Percentiles rank a stretch among this genome's conserved stretches.
These are phyloP conservation scores for Branchellion lobata DNA, from an alignment of 2,888 invertebrate genomes.

Conservation along the genomic window DNA sequence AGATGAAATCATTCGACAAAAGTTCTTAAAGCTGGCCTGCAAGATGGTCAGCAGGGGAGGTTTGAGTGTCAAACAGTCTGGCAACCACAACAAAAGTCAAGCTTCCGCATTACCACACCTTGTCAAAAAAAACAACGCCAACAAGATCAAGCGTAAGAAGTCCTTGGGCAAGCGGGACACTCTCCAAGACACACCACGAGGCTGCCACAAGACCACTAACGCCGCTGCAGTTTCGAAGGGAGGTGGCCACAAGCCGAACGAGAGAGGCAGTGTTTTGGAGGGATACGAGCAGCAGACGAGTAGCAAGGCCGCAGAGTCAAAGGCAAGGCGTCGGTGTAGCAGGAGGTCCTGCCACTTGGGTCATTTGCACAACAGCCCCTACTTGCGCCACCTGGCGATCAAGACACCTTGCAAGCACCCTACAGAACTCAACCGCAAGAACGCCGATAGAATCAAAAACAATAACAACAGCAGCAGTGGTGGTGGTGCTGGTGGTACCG, in stretches of 20 bases:
- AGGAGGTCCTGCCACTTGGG: background rate
- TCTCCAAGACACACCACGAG: too few species aligned
- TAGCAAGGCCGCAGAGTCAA: background rate
- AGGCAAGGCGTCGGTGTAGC: background rate
- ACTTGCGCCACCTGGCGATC: background rate
- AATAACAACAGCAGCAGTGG: too few species aligned
- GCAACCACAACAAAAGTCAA: too few species aligned
- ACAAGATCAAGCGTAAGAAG: too few species aligned
- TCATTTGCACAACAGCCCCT: background rate
- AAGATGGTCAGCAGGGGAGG: too few species aligned
- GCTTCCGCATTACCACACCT: too few species aligned
- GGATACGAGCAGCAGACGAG: background rate
- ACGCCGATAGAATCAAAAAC: background rate
- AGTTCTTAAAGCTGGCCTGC: background rate
- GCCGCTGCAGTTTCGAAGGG: background rate
- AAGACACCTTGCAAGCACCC: background rate
- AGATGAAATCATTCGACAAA: background rate
- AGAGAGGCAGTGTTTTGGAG: background rate
- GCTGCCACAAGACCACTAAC: too few species aligned
- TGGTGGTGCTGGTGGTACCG: too few species aligned
- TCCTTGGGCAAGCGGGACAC: too few species aligned
- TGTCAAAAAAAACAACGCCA: too few species aligned
- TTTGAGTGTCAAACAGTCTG: too few species aligned
- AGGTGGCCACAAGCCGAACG: background rate
- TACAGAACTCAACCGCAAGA: background rate